phyloP scores from a whole-genome alignment of 2,113 vertebrate genomes.

The Fukomys damarensis region DNA sequence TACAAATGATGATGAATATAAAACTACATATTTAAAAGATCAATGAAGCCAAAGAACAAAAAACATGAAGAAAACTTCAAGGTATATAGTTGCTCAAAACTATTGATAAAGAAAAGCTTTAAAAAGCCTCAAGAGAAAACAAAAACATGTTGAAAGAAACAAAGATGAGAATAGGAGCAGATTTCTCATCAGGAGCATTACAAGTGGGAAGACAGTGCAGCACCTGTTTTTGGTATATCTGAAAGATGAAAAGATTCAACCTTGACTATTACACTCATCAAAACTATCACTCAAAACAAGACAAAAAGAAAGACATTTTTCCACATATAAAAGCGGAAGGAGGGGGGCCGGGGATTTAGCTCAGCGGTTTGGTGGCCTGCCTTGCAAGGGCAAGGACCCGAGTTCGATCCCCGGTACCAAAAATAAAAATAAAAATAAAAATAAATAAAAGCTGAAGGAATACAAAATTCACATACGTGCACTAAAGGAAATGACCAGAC shows the following conservation, averaged over 20 bases:
- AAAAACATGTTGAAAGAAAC: background rate
- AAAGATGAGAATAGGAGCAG: background rate
- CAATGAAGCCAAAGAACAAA: background rate
- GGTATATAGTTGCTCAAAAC: background rate
- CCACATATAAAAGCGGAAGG: background rate
- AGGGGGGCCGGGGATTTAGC: background rate
- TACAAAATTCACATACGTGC: background rate
- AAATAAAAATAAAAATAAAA: too few species aligned
- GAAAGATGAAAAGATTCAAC: background rate
- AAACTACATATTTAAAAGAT: constrained; percentile 26
- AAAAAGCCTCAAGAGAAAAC: background rate
- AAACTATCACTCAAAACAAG: constrained; percentile 15
- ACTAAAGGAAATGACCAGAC: constrained; percentile 8
- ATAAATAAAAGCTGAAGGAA: background rate
- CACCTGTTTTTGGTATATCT: background rate
- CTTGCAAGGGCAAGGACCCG: too few species aligned
- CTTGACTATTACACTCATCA: background rate
- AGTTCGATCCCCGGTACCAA: too few species aligned
- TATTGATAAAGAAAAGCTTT: constrained; percentile 17
- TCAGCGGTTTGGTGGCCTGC: too few species aligned
- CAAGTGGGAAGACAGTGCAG: background rate
- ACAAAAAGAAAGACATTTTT: constrained; percentile 27
- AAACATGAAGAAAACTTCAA: constrained; percentile 24
- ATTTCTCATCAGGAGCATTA: background rate
- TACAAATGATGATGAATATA: background rate